phyloP scores from a whole-genome alignment of 2,888 invertebrate genomes.

The Sympetrum striolatum region DNA sequence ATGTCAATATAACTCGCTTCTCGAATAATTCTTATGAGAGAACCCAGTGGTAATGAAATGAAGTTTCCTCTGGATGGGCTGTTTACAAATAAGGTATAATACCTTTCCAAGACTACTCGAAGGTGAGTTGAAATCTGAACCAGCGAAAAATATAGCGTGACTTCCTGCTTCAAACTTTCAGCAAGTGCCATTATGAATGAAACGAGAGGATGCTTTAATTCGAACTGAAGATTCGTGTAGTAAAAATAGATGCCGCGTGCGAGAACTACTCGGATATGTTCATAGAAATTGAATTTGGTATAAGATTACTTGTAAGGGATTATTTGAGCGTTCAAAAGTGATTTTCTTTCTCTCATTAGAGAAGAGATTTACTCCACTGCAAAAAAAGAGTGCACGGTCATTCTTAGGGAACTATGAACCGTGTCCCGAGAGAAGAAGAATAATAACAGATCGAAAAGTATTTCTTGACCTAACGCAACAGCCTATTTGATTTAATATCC shows the following conservation, averaged over 20 bases:
- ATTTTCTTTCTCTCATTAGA: neutral
- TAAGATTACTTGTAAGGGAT: neutral
- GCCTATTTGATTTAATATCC: too few relatives aligned
- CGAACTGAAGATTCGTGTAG: neutral
- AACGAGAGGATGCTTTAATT: neutral
- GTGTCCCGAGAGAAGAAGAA: too few relatives aligned
- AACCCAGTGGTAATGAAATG: neutral
- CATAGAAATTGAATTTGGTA: neutral
- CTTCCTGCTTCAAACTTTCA: neutral
- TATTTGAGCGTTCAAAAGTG: neutral
- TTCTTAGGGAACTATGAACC: too few relatives aligned
- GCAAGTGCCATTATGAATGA: neutral
- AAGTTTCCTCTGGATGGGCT: neutral
- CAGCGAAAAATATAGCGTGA: neutral
- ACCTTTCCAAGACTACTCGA: neutral
- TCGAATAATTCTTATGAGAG: neutral
- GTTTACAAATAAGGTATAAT: constrained; percentile 1
- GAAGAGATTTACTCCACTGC: too few relatives aligned
- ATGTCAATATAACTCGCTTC: neutral
- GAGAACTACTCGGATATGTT: neutral
- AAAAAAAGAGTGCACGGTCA: too few relatives aligned
- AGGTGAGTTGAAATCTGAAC: constrained; percentile 6
- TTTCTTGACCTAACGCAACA: too few relatives aligned
- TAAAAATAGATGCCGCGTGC: neutral
- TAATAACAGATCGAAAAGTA: too few relatives aligned